A percentile compares a stretch with the other conserved stretches of the same genome.
Conservation (phyloP, 2,888 invertebrate genomes). For the Stomorhina lunata region DNA sequence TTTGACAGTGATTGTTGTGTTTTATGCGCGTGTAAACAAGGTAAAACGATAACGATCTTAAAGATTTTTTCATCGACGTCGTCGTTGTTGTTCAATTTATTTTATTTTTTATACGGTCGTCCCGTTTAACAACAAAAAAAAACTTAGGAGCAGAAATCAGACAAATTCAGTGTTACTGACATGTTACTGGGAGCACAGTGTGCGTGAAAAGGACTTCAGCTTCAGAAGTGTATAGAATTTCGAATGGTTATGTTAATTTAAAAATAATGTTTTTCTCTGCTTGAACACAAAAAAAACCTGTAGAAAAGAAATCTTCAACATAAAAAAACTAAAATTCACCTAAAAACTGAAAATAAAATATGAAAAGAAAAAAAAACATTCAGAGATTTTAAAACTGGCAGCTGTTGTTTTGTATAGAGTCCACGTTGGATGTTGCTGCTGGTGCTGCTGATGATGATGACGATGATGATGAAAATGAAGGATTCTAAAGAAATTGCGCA, state of each 20-base stretch:
- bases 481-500: constrained; percentile 63
- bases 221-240: constrained; percentile 55
- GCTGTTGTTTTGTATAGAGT: constrained; percentile 45
- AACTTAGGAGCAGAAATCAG: no score
- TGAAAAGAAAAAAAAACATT: not conserved
- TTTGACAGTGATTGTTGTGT: constrained; percentile 65
- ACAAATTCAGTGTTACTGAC: constrained; percentile 13
- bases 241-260: constrained; percentile 58
- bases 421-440: not conserved
- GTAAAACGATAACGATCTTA: constrained; percentile 69
- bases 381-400: constrained; percentile 58
- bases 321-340: no score
- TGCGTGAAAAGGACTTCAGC: constrained; percentile 51
- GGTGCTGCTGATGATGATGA: not conserved
- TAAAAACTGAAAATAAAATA: not conserved
- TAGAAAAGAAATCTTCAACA: not conserved
- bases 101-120: not conserved
- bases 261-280: constrained; percentile 52
- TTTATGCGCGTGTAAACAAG: constrained; percentile 74
- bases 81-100: constrained; percentile 35
- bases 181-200: constrained; percentile 26
- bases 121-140: no score
- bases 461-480: constrained; percentile 46
- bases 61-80: constrained; percentile 6
- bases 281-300: constrained; percentile 17